Conservation (phyloP, 2,797 vertebrate species). For the Selene dorsalis region DNA sequence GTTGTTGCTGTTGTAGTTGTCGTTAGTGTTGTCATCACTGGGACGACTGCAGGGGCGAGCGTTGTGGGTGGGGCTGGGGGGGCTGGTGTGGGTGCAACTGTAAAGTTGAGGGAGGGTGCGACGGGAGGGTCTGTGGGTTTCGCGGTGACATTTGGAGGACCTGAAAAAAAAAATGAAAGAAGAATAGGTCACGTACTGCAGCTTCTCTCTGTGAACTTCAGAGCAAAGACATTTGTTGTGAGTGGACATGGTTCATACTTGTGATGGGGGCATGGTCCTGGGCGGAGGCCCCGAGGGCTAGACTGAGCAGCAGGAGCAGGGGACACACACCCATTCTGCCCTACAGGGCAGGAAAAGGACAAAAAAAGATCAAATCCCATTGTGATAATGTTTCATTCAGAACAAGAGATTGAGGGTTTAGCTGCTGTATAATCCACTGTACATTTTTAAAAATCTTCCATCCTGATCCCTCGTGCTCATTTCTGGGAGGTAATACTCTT, state of each 20-base stretch:
- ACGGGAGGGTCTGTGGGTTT: constrained; percentile 60
- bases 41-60: constrained; percentile 2
- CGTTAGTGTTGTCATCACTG: constrained; percentile 11
- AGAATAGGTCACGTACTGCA: neutral
- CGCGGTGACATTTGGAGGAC: constrained; percentile 60
- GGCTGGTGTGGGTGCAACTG: constrained; percentile 21
- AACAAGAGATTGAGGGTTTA: constrained; percentile 28
- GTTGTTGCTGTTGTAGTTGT: constrained; percentile 1
- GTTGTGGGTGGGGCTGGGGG: constrained; percentile 35
- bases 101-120: constrained; percentile 47
- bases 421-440: constrained; percentile 22
- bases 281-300: constrained; percentile 75
- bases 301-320: constrained; percentile 84
- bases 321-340: constrained; percentile 88
- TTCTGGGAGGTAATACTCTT: constrained; percentile 28
- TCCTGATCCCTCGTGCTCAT: constrained; percentile 41
- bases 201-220: neutral
- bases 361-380: constrained; percentile 13
- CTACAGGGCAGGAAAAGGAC: constrained; percentile 54
- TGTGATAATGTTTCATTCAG: constrained; percentile 3
- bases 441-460: constrained; percentile 18
- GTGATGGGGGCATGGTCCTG: constrained; percentile 68
- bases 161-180: constrained; percentile 49
- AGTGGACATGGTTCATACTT: constrained; percentile 58
- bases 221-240: neutral